Conservation (phyloP, 2,113 vertebrate species). For the Cryptomyrus ogoouensis region DNA sequence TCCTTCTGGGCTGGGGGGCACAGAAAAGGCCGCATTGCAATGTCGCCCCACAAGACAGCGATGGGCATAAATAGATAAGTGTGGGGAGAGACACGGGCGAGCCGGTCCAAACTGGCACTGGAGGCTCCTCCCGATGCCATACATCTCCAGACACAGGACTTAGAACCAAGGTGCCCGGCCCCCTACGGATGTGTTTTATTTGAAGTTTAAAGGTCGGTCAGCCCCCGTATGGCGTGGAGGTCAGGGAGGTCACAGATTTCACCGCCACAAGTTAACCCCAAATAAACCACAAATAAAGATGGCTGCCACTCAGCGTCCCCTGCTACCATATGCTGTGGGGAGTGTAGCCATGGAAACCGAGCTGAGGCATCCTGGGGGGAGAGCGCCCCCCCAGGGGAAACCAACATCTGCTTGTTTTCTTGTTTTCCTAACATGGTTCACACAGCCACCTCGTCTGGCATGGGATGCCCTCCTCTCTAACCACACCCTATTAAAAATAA, state of each 20-base stretch:
- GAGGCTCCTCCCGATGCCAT: not conserved
- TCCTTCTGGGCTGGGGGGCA: not conserved
- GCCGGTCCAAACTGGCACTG: not conserved
- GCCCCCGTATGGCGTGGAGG: not conserved
- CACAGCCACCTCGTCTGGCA: not conserved
- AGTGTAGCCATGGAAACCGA: not conserved
- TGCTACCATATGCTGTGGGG: not conserved
- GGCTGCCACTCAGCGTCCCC: not conserved
- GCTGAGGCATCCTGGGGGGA: not conserved
- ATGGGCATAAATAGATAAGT: constrained; percentile 59
- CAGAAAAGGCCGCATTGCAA: constrained; percentile 30
- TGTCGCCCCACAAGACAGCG: constrained; percentile 42
- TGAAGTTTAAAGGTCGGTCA: not conserved
- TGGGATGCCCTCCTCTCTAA: rapidly evolving
- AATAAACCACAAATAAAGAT: not conserved
- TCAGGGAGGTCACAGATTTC: not conserved
- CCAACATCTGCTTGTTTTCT: not conserved
- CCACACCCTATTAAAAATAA: constrained; percentile 1
- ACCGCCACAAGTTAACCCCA: not conserved
- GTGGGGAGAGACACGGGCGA: not conserved
- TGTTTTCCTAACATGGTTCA: not conserved
- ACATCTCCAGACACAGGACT: not conserved
- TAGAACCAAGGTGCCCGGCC: not conserved
- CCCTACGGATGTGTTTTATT: not conserved
- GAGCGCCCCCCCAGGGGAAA: not conserved